Conservation (phyloP, 2,888 invertebrate genomes). For the Meghimatium bilineatum region DNA sequence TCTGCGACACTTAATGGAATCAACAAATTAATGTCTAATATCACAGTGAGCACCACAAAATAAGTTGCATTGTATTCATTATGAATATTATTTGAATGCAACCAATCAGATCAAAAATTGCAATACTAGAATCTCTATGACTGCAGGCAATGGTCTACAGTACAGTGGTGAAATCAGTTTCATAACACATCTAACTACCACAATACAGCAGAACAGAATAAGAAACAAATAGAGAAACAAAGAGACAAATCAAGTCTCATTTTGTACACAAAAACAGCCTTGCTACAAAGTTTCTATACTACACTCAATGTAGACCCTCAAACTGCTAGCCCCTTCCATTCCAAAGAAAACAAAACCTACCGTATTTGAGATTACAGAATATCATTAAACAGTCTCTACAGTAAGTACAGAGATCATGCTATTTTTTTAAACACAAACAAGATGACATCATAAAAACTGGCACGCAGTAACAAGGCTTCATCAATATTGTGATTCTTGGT, state of each 20-base stretch:
- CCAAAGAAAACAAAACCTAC: background rate
- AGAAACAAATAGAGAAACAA: background rate
- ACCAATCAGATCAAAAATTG: background rate
- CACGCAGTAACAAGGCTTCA: background rate
- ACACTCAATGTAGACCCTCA: background rate
- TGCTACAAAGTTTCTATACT: background rate
- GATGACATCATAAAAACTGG: background rate
- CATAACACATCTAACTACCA: background rate
- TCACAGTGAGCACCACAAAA: background rate
- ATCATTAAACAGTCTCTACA: background rate
- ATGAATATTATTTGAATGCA: background rate
- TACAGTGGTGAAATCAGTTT: background rate
- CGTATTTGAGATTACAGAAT: background rate
- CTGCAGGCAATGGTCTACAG: background rate
- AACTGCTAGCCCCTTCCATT: background rate
- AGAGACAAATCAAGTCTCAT: background rate
- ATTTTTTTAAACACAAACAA: background rate
- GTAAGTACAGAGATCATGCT: background rate
- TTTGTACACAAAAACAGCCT: background rate
- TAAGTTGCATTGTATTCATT: slow-evolving; percentile 5
- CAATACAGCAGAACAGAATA: background rate
- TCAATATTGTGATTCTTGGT: background rate
- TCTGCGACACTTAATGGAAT: background rate
- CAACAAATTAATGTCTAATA: background rate
- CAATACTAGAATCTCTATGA: slow-evolving; percentile 1